Conservation (phyloP, 2,113 vertebrate genomes). For the Elgaria multicarinata region DNA sequence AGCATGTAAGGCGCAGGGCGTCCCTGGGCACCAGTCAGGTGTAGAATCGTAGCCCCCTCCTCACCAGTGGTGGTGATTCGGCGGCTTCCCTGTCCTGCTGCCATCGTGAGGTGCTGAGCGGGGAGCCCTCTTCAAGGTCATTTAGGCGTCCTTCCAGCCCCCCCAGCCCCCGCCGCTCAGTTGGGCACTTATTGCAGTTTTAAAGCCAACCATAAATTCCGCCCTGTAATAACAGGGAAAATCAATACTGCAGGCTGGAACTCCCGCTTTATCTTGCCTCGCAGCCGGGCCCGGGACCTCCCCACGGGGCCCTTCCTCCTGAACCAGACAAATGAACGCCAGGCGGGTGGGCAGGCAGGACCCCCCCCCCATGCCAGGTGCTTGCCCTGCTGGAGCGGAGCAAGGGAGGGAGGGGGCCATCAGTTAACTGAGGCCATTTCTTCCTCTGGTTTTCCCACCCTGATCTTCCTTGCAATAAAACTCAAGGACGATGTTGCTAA, state of each 20-base stretch:
- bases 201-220: conserved; percentile 76
- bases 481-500: conserved; percentile 38
- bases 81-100: not conserved
- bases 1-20: too few species aligned
- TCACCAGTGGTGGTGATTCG: not conserved
- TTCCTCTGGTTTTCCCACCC: not conserved
- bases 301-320: conserved; percentile 51
- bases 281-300: conserved; percentile 60
- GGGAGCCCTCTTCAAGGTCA: conserved; percentile 69
- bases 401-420: not conserved
- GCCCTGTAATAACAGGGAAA: conserved; percentile 77
- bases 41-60: too few species aligned
- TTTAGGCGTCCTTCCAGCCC: conserved; percentile 64
- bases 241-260: conserved; percentile 75
- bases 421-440: not conserved
- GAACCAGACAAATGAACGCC: conserved; percentile 51
- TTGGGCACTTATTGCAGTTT: conserved; percentile 73
- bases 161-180: conserved; percentile 1
- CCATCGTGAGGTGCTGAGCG: too few species aligned
- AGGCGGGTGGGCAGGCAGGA: not conserved
- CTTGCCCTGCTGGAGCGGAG: not conserved
- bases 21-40: too few species aligned
- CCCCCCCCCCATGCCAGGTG: conserved; percentile 36
- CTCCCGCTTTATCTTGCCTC: conserved; percentile 74
- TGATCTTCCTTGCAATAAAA: conserved; percentile 41